Base-by-base conservation (phyloP, 2,113 vertebrate species). In the Colistium nudipinnis region DNA sequence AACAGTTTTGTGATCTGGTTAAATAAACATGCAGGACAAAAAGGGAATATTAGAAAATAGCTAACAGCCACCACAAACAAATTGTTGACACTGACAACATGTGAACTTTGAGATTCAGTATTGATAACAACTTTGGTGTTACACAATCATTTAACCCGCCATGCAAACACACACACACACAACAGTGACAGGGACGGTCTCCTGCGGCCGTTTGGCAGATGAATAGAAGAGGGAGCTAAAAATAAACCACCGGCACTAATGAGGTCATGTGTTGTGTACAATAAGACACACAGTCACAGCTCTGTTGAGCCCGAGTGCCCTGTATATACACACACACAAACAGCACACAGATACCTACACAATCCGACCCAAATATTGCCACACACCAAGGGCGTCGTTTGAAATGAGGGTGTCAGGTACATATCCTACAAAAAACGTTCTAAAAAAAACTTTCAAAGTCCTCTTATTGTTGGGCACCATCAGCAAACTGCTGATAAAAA, bases 181-280 rank as follows among this genome's bases (percentile, higher is more conserved):
- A 48, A 63, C 59, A 70, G 22, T 16, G 4, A 77, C 24, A 62
- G 31, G 17, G 25, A 75, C n/a, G 44, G 43, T 73, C 64, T 85
- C 88, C 84, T 85, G 22, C 6, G 73, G 81, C 73, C n/a, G 36
- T 78, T 76, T 76, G 66, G 73, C 73, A 79, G 67, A 80, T 83
- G 85, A 88, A 85, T 78, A 75, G 74, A 86, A 67, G 71, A 74
- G 76, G n/a, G 57, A 64, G 80, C 84, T 89, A 89, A 88, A 91
- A 88, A 90, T 91, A 91, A 81, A 84, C 74, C 31, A 57, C 61
- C 22, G 19, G 62, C 62, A 71, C 82, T 88, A 90, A 90, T 90
- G 90, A 91, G 88, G 90, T 91, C 89, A 90, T 78, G 78, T 83
- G 87, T 87, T 80, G 87, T 90, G 88, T 86, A 88, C 82, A 90